phyloP scores from a whole-genome alignment of 2,888 invertebrate genomes.

The Melipona beecheii region DNA sequence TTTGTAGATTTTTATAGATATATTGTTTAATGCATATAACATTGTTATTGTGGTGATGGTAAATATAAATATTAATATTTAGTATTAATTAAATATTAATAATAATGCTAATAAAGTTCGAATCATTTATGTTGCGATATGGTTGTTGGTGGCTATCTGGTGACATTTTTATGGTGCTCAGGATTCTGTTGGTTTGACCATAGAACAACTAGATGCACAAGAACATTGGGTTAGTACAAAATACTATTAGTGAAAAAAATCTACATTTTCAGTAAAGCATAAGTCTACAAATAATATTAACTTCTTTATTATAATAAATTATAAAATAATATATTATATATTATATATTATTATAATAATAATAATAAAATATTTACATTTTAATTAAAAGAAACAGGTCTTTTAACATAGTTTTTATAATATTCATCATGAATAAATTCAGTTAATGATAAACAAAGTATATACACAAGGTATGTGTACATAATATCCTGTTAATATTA shows the following conservation, averaged over 20 bases:
- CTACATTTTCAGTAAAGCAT: constrained; percentile 38
- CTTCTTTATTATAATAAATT: background rate
- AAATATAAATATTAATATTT: constrained; percentile 41
- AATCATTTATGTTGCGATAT: constrained; percentile 73
- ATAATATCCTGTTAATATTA: background rate
- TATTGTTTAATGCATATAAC: constrained; percentile 36
- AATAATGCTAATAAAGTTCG: constrained; percentile 53
- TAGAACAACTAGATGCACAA: constrained; percentile 83
- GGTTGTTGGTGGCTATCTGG: constrained; percentile 77
- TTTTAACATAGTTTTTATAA: background rate
- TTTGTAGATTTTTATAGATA: constrained; percentile 24
- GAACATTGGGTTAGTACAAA: constrained; percentile 82
- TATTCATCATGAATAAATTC: background rate
- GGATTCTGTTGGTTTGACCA: constrained; percentile 82
- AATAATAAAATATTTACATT: background rate
- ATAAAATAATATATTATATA: background rate
- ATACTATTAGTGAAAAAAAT: constrained; percentile 35
- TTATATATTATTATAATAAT: background rate
- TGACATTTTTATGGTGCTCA: constrained; percentile 77
- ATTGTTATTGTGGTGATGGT: constrained; percentile 63
- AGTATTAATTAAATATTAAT: constrained; percentile 50
- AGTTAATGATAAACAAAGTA: too few relatives aligned
- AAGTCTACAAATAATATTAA: constrained; percentile 25
- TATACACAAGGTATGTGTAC: too few relatives aligned
- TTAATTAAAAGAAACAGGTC: too few relatives aligned